Base-by-base conservation (phyloP, 2,113 vertebrate species). In the Platysternon megacephalum region DNA sequence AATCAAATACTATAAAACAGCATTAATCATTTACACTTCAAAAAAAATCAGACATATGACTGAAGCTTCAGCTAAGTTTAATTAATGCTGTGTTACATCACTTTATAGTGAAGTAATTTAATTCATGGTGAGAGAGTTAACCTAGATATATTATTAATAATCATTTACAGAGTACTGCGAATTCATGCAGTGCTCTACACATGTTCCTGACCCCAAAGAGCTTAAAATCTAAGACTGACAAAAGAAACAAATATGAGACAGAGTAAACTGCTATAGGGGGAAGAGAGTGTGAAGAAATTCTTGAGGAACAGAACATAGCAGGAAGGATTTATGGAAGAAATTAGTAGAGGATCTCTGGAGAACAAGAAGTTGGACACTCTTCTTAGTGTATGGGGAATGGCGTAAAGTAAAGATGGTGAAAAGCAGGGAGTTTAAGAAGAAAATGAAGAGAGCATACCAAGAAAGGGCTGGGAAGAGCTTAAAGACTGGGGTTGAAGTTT, bases 361-460 rank as follows among this genome's bases (percentile, higher is more conserved):
- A 91, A 91, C 92, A 74, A 3, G 55, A 90, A 84, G 11, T 13
- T 48, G 16, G 9, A 46, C 0, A 0, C 2, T 86, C 5, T 0
- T 72, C 87, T 82, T 72, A 74, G 0, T 4, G 3, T 87, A 52
- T 3, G 48, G 72, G 55, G 56, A 24, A 88, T 49, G 76, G 87
- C n/a, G 14, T 21, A 61, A 14, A 92, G 74, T 53, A 78, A 72
- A 32, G 8, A 9, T n/a, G 24, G 80, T 28, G 32, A 90, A 91
- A 92, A 93, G 2, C 6, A 93, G 26, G 28, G 35, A 93, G 9
- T 52, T 32, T 79, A 94, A 93, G 46, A 72, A 5, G 12, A 2
- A 24, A 93, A 88, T 2, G 82, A 13, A 53, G 13, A 39, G 32
- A n/a, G 2, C 22, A 29, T 39, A 72, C 4, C 12, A 44, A 78